These are phyloP conservation scores for Papilio dardanus DNA, from an alignment of 1,140 invertebrate species.

Conservation along the genomic window DNA sequence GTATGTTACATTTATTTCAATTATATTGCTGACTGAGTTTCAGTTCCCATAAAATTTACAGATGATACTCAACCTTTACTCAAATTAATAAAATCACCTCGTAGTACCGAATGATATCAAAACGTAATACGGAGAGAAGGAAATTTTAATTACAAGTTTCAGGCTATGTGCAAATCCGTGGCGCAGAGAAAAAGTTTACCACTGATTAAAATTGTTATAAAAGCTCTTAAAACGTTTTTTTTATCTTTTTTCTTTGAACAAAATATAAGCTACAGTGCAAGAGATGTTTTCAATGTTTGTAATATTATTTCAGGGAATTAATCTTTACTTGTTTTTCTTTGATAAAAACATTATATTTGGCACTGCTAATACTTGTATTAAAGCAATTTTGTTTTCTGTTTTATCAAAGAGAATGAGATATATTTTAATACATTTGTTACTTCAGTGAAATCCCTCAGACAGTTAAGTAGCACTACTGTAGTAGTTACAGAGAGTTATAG, in stretches of 20 bases:
- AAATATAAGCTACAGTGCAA: neutral
- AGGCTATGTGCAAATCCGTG: slow-evolving; percentile 17
- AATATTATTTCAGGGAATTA: neutral
- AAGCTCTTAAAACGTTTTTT: neutral
- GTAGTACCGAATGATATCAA: neutral
- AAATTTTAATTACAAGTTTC: slow-evolving; percentile 1
- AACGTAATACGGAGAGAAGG: neutral
- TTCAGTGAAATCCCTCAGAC: too few species aligned
- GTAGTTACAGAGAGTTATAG: neutral
- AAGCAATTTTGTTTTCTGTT: too few species aligned
- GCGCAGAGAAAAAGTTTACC: slow-evolving; percentile 10
- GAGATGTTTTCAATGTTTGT: neutral
- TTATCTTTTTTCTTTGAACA: neutral
- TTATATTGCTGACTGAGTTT: too few species aligned
- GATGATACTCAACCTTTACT: slow-evolving; percentile 45
- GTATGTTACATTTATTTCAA: slow-evolving; percentile 58
- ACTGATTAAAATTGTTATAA: slow-evolving; percentile 22
- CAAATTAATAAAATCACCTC: slow-evolving; percentile 56
- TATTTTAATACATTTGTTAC: too few species aligned
- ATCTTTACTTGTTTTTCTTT: neutral
- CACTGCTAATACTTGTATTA: too few species aligned
- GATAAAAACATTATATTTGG: too few species aligned
- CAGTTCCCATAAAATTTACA: too few species aligned
- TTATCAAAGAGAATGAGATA: too few species aligned
- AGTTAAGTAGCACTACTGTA: too few species aligned